Conservation (phyloP, 2,888 invertebrate genomes). For the Drosophila prolongata region DNA sequence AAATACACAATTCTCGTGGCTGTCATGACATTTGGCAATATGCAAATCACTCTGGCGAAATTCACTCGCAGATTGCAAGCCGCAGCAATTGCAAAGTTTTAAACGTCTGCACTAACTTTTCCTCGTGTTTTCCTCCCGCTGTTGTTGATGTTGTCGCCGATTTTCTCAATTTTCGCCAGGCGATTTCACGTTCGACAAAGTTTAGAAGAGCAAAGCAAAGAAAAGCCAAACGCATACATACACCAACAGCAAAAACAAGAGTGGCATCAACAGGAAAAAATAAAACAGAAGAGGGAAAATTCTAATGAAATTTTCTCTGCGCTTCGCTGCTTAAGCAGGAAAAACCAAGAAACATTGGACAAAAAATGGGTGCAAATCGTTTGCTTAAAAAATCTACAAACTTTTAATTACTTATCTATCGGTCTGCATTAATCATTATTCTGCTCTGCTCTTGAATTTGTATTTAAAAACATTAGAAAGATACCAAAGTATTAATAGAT, state of each 20-base stretch:
- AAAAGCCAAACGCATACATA: slow-evolving; percentile 57
- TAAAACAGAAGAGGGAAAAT: slow-evolving; percentile 29
- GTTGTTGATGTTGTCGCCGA: slow-evolving; percentile 40
- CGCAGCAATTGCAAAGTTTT: slow-evolving; percentile 53
- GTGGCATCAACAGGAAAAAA: slow-evolving; percentile 8
- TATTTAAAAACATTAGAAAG: no score
- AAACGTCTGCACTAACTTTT: slow-evolving; percentile 64
- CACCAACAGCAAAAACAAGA: slow-evolving; percentile 4
- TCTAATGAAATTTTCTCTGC: slow-evolving; percentile 70
- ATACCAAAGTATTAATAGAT: no score
- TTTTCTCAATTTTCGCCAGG: slow-evolving; percentile 81
- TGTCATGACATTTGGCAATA: slow-evolving; percentile 65
- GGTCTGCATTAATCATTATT: no score
- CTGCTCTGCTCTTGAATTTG: no score
- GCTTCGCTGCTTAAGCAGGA: slow-evolving; percentile 20
- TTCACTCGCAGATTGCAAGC: slow-evolving; percentile 32
- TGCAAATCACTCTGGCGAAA: slow-evolving; percentile 59
- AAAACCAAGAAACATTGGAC: background rate
- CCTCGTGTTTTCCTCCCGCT: slow-evolving; percentile 22
- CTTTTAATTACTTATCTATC: background rate
- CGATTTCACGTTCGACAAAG: slow-evolving; percentile 84
- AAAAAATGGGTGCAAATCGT: slow-evolving; percentile 7
- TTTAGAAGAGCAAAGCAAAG: slow-evolving; percentile 84
- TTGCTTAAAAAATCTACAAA: background rate
- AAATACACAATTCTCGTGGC: slow-evolving; percentile 30